Evolutionary conservation across 2,888 invertebrate genomes (phyloP).

Genomic region (Muschampia plurimacula): DNA sequence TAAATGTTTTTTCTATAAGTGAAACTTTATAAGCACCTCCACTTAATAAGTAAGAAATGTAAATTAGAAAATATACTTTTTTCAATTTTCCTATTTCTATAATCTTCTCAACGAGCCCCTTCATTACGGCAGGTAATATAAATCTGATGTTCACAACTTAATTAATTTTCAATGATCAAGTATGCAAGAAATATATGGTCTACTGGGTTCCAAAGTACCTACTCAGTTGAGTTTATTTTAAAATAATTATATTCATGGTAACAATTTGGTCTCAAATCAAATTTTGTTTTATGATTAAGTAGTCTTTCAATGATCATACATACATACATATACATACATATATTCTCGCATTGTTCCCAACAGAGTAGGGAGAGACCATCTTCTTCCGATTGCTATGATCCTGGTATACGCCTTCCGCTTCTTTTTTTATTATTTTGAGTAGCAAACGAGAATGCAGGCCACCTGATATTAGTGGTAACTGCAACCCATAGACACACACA

Average conservation of each 20-base stretch:
- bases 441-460: no score
- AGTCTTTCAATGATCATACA: no score
- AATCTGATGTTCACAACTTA: not conserved
- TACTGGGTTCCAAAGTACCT: not conserved
- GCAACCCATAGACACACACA: no score
- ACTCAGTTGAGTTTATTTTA: not conserved
- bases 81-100: conserved; percentile 3
- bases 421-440: no score
- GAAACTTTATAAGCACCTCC: not conserved
- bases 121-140: not conserved
- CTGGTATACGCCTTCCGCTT: no score
- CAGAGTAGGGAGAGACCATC: no score
- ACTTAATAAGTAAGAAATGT: conserved; percentile 2
- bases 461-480: no score
- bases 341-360: no score
- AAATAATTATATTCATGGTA: not conserved
- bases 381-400: no score
- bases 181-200: conserved; percentile 4
- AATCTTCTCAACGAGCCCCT: not conserved
- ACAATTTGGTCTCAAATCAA: not conserved
- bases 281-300: no score
- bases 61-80: conserved; percentile 2
- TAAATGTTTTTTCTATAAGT: not conserved
- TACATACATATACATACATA: no score
- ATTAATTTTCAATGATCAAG: conserved; percentile 1